Evolutionary conservation across 2,888 invertebrate species (phyloP).

Genomic region (Stenotaenia linearis): DNA sequence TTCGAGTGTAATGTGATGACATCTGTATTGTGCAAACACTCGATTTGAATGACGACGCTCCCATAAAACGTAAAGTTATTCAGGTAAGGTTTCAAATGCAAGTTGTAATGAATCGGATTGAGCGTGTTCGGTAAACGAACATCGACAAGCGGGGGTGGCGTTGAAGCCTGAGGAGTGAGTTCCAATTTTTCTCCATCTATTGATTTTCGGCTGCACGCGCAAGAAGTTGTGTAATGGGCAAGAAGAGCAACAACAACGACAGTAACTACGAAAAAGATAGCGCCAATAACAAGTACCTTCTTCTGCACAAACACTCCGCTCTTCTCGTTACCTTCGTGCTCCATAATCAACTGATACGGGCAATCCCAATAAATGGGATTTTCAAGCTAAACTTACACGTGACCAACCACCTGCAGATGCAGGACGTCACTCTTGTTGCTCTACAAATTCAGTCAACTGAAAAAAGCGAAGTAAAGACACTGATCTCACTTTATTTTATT

Average conservation of each 20-base stretch:
- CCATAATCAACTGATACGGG: slow-evolving; percentile 9
- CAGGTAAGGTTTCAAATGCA: slow-evolving; percentile 67
- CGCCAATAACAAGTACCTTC: background rate
- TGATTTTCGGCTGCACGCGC: background rate
- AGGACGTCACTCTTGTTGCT: background rate
- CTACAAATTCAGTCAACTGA: background rate
- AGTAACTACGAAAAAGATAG: background rate
- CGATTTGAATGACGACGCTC: slow-evolving; percentile 52
- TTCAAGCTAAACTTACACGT: slow-evolving; percentile 3
- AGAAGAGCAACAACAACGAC: slow-evolving; percentile 22
- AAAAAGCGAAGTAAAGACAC: background rate
- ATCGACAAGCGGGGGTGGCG: background rate
- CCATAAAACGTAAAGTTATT: slow-evolving; percentile 68
- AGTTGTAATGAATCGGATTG: slow-evolving; percentile 62
- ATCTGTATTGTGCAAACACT: slow-evolving; percentile 57
- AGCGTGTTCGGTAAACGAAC: slow-evolving; percentile 61
- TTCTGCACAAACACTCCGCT: background rate
- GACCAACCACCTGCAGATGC: background rate
- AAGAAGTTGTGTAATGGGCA: background rate
- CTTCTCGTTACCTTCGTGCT: background rate
- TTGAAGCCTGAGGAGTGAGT: background rate
- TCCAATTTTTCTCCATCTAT: background rate
- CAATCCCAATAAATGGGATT: background rate
- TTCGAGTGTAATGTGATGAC: slow-evolving; percentile 44
- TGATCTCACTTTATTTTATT: too few relatives aligned